phyloP scores from a whole-genome alignment of 1,140 invertebrate genomes.

The Chrysomallon squamiferum region DNA sequence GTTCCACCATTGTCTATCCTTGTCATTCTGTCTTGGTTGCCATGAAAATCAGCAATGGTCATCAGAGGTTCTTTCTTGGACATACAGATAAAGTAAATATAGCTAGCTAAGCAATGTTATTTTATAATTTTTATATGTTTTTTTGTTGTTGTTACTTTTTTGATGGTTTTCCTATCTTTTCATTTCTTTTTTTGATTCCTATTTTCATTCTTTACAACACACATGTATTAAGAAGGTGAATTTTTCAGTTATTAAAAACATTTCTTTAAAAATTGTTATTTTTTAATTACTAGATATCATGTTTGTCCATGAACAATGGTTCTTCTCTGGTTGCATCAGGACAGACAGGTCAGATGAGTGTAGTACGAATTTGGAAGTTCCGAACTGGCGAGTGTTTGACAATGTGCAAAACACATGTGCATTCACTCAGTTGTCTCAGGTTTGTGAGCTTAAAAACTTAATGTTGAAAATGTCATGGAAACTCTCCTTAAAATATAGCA shows the following conservation, averaged over 20 bases:
- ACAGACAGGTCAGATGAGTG: slow-evolving; percentile 59
- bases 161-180: too few relatives aligned
- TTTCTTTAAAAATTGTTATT: neutral
- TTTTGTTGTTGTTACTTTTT: too few relatives aligned
- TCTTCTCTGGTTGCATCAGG: slow-evolving; percentile 57
- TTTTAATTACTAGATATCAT: slow-evolving; percentile 52
- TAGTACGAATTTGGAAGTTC: slow-evolving; percentile 61
- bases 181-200: too few relatives aligned
- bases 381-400: slow-evolving; percentile 55
- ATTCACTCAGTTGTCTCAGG: slow-evolving; percentile 54
- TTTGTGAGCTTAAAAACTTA: slow-evolving; percentile 14
- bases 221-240: too few relatives aligned
- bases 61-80: slow-evolving; percentile 62
- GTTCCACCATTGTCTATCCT: slow-evolving; percentile 54
- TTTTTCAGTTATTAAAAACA: neutral
- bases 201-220: too few relatives aligned
- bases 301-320: slow-evolving; percentile 48
- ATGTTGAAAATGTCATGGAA: neutral
- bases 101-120: too few relatives aligned
- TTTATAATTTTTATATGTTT: too few relatives aligned
- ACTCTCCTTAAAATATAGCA: too few relatives aligned
- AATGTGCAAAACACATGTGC: slow-evolving; percentile 58
- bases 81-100: slow-evolving; percentile 60
- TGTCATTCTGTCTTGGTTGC: slow-evolving; percentile 61
- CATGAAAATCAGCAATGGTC: slow-evolving; percentile 56